Conservation (phyloP, 2,888 invertebrate genomes). For the Dysmachus trigonus region DNA sequence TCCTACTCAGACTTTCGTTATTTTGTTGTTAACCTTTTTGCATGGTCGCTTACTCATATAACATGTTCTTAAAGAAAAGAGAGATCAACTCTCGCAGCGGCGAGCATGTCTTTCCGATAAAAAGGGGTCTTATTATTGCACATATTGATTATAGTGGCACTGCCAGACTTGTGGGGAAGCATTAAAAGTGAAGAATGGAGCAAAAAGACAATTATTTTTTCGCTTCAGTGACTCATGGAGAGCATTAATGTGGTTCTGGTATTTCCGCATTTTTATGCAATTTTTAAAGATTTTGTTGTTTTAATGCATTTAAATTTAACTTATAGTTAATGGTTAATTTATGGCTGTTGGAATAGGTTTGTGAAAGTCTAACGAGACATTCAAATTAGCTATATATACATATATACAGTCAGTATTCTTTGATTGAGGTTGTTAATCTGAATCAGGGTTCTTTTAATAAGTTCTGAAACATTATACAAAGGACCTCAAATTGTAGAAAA, state of each 20-base stretch:
- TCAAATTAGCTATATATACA: no score
- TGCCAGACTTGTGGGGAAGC: slow-evolving; percentile 22
- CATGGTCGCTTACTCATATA: slow-evolving; percentile 45
- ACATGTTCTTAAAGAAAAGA: slow-evolving; percentile 36
- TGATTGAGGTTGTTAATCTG: no score
- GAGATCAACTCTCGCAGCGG: slow-evolving; percentile 17
- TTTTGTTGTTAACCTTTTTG: slow-evolving; percentile 50
- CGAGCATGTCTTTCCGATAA: slow-evolving; percentile 10
- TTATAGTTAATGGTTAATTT: not conserved
- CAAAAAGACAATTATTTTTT: not conserved
- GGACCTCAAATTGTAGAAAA: no score
- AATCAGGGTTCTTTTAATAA: no score
- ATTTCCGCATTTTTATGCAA: not conserved
- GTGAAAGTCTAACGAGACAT: not conserved
- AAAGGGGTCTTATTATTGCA: slow-evolving; percentile 30
- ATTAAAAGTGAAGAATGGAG: slow-evolving; percentile 11
- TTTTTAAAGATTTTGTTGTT: not conserved
- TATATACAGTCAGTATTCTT: not conserved
- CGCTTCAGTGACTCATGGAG: slow-evolving; percentile 2
- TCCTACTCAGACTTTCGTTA: slow-evolving; percentile 46
- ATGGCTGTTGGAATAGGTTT: not conserved
- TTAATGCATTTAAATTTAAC: not conserved
- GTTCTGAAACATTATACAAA: no score
- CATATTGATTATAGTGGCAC: not conserved
- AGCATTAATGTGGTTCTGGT: not conserved